Percentiles rank a stretch among this genome's conserved stretches.
phyloP scores from a whole-genome alignment of 2,797 vertebrate genomes.

The Bryconaethiops microstoma region DNA sequence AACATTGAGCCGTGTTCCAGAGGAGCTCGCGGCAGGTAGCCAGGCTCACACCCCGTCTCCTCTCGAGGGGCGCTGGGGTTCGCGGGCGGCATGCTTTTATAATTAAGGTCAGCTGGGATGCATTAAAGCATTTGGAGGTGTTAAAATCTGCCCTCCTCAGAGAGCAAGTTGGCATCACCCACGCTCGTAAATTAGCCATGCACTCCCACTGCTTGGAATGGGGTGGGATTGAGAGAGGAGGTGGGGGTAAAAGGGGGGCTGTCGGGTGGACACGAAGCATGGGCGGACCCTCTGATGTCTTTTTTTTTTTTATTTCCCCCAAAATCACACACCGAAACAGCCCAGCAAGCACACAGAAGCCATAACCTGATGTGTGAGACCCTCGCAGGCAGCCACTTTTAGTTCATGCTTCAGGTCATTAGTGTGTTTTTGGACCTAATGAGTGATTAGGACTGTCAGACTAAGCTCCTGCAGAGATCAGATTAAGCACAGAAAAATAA shows the following conservation, averaged over 20 bases:
- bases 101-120: constrained; percentile 87
- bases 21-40: constrained; percentile 77
- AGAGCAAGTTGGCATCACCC: constrained; percentile 81
- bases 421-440: constrained; percentile 1
- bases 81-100: constrained; percentile 77
- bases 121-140: constrained; percentile 86
- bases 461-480: neutral
- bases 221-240: constrained; percentile 43
- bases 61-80: constrained; percentile 65
- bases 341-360: constrained; percentile 44
- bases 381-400: constrained; percentile 3
- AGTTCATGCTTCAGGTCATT: neutral
- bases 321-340: constrained; percentile 54
- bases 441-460: constrained; percentile 1
- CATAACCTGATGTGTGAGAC: neutral
- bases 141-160: constrained; percentile 82
- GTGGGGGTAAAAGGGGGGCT: constrained; percentile 42
- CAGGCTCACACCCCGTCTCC: constrained; percentile 67
- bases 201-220: constrained; percentile 66
- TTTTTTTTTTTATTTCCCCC: constrained; percentile 23
- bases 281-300: constrained; percentile 53
- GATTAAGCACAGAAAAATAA: neutral
- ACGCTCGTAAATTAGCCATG: constrained; percentile 79
- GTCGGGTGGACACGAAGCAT: constrained; percentile 24
- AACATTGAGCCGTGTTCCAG: constrained; percentile 75